phyloP scores from a whole-genome alignment of 2,888 invertebrate genomes.

The Timema podura region DNA sequence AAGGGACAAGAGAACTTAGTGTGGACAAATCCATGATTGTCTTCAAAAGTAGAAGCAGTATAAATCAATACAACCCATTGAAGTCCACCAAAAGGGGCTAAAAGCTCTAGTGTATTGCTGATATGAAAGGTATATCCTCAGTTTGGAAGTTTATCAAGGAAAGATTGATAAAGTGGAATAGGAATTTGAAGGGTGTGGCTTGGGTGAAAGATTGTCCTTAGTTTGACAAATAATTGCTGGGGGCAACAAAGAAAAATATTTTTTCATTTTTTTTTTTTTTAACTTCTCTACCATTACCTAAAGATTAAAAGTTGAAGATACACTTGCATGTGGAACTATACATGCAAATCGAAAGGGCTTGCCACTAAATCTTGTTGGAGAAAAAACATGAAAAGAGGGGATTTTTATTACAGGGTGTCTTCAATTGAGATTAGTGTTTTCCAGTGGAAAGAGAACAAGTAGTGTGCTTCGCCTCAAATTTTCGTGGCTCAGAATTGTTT shows the following conservation, averaged over 20 bases:
- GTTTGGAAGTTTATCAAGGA: no score
- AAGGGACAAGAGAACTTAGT: no score
- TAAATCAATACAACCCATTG: no score
- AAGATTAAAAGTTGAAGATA: slow-evolving; percentile 29
- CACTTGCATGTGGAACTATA: slow-evolving; percentile 33
- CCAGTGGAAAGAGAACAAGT: slow-evolving; percentile 32
- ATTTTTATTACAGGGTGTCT: slow-evolving; percentile 20
- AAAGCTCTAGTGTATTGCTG: no score
- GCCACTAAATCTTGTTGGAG: slow-evolving; percentile 18
- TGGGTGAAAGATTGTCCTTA: slow-evolving; percentile 35
- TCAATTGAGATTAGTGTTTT: no score
- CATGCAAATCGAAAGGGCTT: slow-evolving; percentile 25
- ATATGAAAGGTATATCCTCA: no score
- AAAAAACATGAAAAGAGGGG: slow-evolving; percentile 16
- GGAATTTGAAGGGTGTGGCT: no score
- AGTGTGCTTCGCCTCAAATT: slow-evolving; percentile 32
- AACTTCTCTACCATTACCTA: slow-evolving; percentile 31
- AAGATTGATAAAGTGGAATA: no score
- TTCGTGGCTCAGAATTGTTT: slow-evolving; percentile 31
- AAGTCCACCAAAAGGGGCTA: no score
- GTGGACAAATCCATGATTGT: no score
- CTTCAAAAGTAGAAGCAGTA: no score
- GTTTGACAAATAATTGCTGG: slow-evolving; percentile 30
- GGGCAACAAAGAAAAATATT: slow-evolving; percentile 23
- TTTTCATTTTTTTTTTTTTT: neutral